Percentiles rank a stretch among this genome's conserved stretches.
Conservation (phyloP, 2,797 vertebrate genomes). For the Pseudopleuronectes americanus region DNA sequence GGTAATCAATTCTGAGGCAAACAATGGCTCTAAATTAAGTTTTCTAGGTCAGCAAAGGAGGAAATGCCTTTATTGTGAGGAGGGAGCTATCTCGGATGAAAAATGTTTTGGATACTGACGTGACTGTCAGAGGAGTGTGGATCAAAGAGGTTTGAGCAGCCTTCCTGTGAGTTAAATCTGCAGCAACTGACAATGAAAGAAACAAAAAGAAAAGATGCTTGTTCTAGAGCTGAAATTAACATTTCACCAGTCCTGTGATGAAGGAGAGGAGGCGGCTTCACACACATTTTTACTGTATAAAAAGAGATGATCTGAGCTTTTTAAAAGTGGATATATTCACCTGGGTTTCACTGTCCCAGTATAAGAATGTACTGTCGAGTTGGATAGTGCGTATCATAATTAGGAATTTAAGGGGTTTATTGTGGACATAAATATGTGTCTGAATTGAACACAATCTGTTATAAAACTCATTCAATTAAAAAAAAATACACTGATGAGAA, state of each 20-base stretch:
- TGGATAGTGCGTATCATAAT: background rate
- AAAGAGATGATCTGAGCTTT: slow-evolving; percentile 2
- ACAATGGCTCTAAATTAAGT: slow-evolving; percentile 56
- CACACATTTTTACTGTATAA: slow-evolving; percentile 17
- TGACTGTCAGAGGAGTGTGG: slow-evolving; percentile 54
- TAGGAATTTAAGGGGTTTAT: slow-evolving; percentile 26
- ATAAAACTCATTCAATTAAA: slow-evolving; percentile 29
- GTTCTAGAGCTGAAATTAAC: slow-evolving; percentile 40
- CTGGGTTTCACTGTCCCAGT: background rate
- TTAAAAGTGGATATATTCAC: slow-evolving; percentile 11
- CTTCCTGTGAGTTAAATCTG: slow-evolving; percentile 52
- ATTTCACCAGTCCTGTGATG: slow-evolving; percentile 31
- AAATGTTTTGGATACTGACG: slow-evolving; percentile 55
- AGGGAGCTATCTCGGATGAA: slow-evolving; percentile 48
- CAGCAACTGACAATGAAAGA: slow-evolving; percentile 50
- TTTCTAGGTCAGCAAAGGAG: slow-evolving; percentile 61
- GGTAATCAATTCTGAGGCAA: slow-evolving; percentile 53
- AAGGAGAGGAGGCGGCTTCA: slow-evolving; percentile 12
- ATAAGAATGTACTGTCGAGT: slow-evolving; percentile 1
- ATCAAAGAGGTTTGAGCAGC: slow-evolving; percentile 61
- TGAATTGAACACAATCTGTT: slow-evolving; percentile 31
- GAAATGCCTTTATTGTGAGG: slow-evolving; percentile 41
- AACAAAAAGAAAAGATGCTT: slow-evolving; percentile 16
- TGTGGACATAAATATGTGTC: slow-evolving; percentile 1
- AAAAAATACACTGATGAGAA: slow-evolving; percentile 28